A percentile compares a stretch with the other conserved stretches of the same genome.
These are phyloP conservation scores for Gallinago media DNA, from an alignment of 2,113 vertebrate species.

Conservation along the genomic window DNA sequence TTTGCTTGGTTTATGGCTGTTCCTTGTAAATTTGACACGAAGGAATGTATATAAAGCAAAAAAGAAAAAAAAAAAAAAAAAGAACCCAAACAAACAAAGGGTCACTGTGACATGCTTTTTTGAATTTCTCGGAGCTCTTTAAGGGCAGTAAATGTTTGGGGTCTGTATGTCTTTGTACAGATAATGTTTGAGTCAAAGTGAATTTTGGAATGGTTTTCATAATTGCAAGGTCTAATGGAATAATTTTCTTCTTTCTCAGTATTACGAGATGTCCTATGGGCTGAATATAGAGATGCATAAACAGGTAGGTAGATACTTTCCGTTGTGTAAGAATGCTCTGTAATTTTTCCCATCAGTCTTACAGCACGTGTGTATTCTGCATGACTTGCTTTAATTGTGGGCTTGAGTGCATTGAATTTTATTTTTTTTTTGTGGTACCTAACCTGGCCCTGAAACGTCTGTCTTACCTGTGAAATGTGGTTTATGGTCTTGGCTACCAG, in stretches of 20 bases:
- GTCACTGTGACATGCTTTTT: not conserved
- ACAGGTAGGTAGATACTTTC: slow-evolving; percentile 84
- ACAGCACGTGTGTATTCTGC: not conserved
- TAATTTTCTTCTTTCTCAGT: slow-evolving; percentile 82
- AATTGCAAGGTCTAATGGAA: slow-evolving; percentile 30
- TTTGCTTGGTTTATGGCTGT: not conserved
- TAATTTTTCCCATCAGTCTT: not conserved
- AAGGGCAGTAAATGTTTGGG: not conserved
- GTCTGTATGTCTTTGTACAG: not conserved
- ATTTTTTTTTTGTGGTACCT: not conserved
- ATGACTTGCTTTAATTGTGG: not conserved
- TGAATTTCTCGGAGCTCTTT: not conserved
- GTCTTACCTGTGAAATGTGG: not conserved
- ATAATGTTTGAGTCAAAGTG: not conserved
- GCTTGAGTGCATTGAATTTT: not conserved
- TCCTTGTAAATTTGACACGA: not conserved
- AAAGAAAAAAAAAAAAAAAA: not conserved
- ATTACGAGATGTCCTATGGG: slow-evolving; percentile 97
- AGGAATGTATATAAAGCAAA: not conserved
- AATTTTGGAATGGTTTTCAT: not conserved
- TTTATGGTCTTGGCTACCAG: not conserved
- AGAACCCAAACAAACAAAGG: not conserved
- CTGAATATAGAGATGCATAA: slow-evolving; percentile 99
- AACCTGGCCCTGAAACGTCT: not conserved
- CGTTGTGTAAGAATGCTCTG: not conserved